Conservation (phyloP, 2,113 vertebrate species). For the Prionailurus viverrinus region DNA sequence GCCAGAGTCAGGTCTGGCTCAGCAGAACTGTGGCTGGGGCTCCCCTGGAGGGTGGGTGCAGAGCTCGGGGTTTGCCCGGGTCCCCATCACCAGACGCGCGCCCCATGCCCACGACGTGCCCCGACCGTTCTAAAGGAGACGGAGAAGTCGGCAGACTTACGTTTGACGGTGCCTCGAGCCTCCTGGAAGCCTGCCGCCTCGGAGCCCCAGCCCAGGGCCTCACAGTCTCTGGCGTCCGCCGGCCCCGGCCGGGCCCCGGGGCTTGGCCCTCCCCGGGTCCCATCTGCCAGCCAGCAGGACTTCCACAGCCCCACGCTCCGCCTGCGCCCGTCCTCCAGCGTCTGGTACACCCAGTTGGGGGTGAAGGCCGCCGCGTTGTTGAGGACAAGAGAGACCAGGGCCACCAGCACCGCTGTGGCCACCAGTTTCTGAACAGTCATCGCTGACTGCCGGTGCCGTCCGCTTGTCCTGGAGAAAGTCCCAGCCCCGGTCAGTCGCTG, state of each 20-base stretch:
- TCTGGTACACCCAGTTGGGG: constrained; percentile 97
- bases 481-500: constrained; percentile 77
- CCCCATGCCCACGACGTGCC: neutral
- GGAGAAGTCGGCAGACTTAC: constrained; percentile 89
- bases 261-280: constrained; percentile 84
- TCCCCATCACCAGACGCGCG: neutral
- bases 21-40: neutral
- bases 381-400: constrained; percentile 95
- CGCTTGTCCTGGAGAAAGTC: constrained; percentile 69
- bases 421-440: constrained; percentile 98
- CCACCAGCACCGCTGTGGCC: constrained; percentile 94
- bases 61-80: neutral
- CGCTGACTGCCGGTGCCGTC: constrained; percentile 80
- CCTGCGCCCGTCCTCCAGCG: constrained; percentile 94
- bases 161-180: constrained; percentile 96
- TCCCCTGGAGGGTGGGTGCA: neutral
- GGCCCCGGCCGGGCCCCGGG: constrained; percentile 82
- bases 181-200: constrained; percentile 96
- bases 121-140: neutral
- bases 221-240: constrained; percentile 89
- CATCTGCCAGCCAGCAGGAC: constrained; percentile 92
- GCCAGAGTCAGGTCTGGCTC: neutral
- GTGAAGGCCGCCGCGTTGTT: constrained; percentile 97
- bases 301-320: constrained; percentile 97
- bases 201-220: constrained; percentile 94